Evolutionary conservation across 1,140 invertebrate genomes (phyloP).

Genomic region (Samia ricini): DNA sequence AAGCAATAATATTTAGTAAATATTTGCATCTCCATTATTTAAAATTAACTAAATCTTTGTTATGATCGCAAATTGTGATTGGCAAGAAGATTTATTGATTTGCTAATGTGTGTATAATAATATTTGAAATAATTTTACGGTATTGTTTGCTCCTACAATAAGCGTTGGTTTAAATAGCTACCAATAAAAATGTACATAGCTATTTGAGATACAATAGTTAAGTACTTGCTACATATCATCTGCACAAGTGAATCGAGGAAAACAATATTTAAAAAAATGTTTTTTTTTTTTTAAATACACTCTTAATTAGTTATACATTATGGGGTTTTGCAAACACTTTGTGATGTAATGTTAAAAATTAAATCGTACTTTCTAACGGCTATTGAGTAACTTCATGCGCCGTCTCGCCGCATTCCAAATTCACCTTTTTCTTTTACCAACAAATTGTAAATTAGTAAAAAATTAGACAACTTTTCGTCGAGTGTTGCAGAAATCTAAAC

Average conservation of each 20-base stretch:
- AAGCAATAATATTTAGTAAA: neutral
- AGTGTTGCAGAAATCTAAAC: too few relatives aligned
- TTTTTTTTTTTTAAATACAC: neutral
- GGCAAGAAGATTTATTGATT: neutral
- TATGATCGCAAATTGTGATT: neutral
- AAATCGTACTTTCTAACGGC: constrained; percentile 46
- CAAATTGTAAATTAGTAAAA: neutral
- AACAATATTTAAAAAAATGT: neutral
- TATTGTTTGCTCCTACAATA: too few relatives aligned
- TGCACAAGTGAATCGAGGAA: too few relatives aligned
- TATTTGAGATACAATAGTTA: too few relatives aligned
- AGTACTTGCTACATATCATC: too few relatives aligned
- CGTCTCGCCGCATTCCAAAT: constrained; percentile 33
- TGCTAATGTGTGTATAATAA: neutral
- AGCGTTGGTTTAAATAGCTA: too few relatives aligned
- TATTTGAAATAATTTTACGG: too few relatives aligned
- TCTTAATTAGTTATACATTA: neutral
- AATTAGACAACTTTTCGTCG: too few relatives aligned
- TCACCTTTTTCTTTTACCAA: constrained; percentile 17
- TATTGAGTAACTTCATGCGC: constrained; percentile 39
- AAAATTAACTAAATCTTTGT: neutral
- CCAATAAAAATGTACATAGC: too few relatives aligned
- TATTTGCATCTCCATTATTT: neutral
- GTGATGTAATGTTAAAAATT: constrained; percentile 36
- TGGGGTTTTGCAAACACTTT: constrained; percentile 14